These are phyloP conservation scores for Caenorhabditis auriculariae DNA, from an alignment of 2,888 invertebrate genomes.

Conservation along the genomic window DNA sequence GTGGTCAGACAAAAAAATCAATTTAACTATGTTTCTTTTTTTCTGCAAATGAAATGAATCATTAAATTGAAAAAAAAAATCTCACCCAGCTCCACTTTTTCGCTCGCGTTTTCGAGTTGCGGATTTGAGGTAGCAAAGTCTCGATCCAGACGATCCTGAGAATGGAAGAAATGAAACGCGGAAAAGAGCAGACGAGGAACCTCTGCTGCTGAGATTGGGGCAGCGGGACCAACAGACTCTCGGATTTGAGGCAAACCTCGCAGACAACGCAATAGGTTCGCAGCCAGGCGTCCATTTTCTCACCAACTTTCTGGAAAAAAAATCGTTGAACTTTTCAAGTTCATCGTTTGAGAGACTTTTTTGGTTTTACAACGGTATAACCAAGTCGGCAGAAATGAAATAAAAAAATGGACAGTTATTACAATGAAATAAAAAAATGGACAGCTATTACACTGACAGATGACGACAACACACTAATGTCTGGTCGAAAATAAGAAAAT, in stretches of 20 bases:
- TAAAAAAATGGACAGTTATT: too few species aligned
- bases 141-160: conserved; percentile 9
- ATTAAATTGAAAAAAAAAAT: not conserved
- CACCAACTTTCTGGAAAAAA: conserved; percentile 19
- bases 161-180: too few species aligned
- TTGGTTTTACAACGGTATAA: too few species aligned
- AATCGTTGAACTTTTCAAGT: too few species aligned
- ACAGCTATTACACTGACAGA: too few species aligned
- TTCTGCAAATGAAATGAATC: not conserved
- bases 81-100: conserved; percentile 3
- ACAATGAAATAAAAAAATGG: too few species aligned
- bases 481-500: too few species aligned
- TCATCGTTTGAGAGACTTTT: too few species aligned
- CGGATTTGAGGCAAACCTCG: conserved; percentile 30
- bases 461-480: too few species aligned
- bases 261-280: conserved; percentile 33
- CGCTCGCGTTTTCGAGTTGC: conserved; percentile 5
- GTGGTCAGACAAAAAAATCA: too few species aligned
- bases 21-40: too few species aligned
- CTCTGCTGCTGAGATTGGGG: conserved; percentile 11
- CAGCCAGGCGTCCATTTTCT: conserved; percentile 33
- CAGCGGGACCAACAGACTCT: conserved; percentile 22
- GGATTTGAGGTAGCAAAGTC: conserved; percentile 3
- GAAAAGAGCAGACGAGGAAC: not conserved
- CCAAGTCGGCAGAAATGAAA: too few species aligned